Conservation (phyloP, 2,113 vertebrate genomes). For the Vimba vimba region DNA sequence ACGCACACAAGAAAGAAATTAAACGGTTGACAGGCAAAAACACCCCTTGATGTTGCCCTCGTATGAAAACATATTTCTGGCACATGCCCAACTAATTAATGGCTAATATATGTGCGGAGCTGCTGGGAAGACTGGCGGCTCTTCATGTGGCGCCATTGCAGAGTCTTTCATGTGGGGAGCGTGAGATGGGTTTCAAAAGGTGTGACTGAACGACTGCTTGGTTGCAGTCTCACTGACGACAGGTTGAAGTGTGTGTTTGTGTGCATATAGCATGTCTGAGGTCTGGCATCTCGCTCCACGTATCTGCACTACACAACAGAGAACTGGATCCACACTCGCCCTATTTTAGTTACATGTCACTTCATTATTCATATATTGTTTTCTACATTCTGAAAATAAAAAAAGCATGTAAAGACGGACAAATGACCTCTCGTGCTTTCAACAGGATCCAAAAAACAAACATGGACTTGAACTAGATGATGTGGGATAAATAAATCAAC, state of each 20-base stretch:
- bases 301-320: neutral
- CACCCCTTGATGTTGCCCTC: constrained; percentile 17
- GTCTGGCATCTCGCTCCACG: neutral
- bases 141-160: constrained; percentile 36
- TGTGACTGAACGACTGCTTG: constrained; percentile 27
- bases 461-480: neutral
- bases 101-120: constrained; percentile 40
- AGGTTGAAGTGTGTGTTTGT: constrained; percentile 22
- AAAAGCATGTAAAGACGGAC: neutral
- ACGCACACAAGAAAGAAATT: neutral
- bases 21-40: neutral
- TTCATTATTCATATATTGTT: constrained; percentile 20
- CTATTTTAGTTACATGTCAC: neutral
- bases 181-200: constrained; percentile 20
- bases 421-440: neutral
- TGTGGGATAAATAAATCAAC: constrained; percentile 7
- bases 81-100: constrained; percentile 50
- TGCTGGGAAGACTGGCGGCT: constrained; percentile 5
- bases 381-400: neutral
- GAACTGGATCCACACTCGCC: neutral
- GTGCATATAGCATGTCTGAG: constrained; percentile 18
- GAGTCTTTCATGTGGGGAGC: constrained; percentile 50
- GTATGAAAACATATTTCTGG: constrained; percentile 20
- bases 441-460: constrained; percentile 13
- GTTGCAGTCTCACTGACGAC: neutral